Percentiles rank a stretch among this genome's conserved stretches.
These are phyloP conservation scores for Bradypodion ventrale DNA, from an alignment of 2,797 vertebrate species.

Conservation along the genomic window DNA sequence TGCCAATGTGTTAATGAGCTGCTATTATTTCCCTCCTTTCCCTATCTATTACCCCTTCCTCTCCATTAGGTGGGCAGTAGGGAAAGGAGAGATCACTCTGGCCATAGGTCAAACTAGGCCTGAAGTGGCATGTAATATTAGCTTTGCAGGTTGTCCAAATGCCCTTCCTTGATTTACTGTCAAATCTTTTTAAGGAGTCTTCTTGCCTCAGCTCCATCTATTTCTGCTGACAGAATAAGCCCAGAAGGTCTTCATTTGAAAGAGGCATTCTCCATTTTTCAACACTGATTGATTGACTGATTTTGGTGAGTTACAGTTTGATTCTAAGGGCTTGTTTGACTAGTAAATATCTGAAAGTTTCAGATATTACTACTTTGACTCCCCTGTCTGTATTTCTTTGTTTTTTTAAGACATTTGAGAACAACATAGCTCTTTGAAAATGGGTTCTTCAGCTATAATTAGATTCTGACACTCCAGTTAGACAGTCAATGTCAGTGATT, in stretches of 20 bases:
- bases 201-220: background rate
- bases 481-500: conserved; percentile 53
- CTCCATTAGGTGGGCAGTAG: background rate
- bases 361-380: conserved; percentile 38
- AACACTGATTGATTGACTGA: no score
- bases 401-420: conserved; percentile 53
- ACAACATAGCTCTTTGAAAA: conserved; percentile 13
- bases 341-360: conserved; percentile 43
- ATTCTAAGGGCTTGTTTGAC: conserved; percentile 35
- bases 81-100: background rate
- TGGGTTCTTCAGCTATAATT: conserved; percentile 59
- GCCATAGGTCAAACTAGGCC: background rate
- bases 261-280: background rate
- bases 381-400: conserved; percentile 27
- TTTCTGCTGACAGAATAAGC: conserved; percentile 15
- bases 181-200: background rate
- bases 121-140: background rate
- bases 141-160: background rate
- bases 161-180: no score
- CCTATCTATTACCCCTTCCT: background rate
- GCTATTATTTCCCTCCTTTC: background rate
- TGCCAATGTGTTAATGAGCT: background rate
- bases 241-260: conserved; percentile 14
- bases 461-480: conserved; percentile 63
- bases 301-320: background rate